These are phyloP conservation scores for Laothoe populi DNA, from an alignment of 2,888 invertebrate genomes.

Conservation along the genomic window DNA sequence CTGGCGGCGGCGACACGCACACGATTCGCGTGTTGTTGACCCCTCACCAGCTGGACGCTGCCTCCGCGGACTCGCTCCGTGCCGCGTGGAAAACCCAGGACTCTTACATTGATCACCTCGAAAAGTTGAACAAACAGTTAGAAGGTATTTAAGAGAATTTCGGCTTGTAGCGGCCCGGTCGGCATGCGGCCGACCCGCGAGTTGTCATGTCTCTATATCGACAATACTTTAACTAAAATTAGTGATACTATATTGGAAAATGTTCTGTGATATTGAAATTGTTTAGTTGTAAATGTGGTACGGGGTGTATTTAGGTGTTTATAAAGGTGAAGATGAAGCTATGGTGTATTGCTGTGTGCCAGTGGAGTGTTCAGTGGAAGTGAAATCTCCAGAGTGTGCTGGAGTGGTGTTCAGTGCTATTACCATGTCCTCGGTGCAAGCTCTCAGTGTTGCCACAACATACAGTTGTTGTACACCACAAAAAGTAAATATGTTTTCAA, in stretches of 20 bases:
- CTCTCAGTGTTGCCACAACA: constrained; percentile 27
- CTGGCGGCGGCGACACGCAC: constrained; percentile 81
- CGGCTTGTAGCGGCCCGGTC: constrained; percentile 79
- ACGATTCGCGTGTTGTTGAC: constrained; percentile 86
- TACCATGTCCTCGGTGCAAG: constrained; percentile 38
- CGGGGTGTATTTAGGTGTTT: constrained; percentile 78
- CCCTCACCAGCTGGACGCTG: constrained; percentile 87
- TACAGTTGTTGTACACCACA: constrained; percentile 25
- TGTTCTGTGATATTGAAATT: constrained; percentile 72
- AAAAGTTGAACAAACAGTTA: constrained; percentile 89
- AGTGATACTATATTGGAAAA: constrained; percentile 77
- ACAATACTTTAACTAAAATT: constrained; percentile 84
- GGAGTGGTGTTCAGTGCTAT: constrained; percentile 64
- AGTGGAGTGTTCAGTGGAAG: constrained; percentile 69
- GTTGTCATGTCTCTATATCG: constrained; percentile 76
- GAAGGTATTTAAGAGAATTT: constrained; percentile 89
- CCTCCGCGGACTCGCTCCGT: constrained; percentile 87
- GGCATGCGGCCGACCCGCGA: constrained; percentile 66
- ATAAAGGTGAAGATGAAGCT: constrained; percentile 63
- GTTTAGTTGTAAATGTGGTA: constrained; percentile 74
- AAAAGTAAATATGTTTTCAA: constrained; percentile 80
- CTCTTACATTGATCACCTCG: constrained; percentile 90
- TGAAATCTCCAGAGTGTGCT: constrained; percentile 55
- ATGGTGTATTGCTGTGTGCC: constrained; percentile 72
- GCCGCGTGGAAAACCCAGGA: constrained; percentile 91